Evolutionary conservation across 2,888 invertebrate species (phyloP).

Genomic region (Limnephilus lunatus): DNA sequence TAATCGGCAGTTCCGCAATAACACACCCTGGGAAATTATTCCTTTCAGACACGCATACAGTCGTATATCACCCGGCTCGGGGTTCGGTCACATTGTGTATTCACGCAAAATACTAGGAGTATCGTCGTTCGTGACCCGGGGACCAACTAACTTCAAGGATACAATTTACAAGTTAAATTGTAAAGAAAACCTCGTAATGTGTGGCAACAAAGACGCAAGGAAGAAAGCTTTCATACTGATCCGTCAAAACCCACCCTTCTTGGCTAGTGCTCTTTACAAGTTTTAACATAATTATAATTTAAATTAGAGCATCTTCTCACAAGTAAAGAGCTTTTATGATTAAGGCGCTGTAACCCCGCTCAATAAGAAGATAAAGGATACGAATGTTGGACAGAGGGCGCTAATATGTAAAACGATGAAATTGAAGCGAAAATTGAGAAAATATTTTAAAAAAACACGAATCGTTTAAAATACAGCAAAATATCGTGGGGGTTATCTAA

Average conservation of each 20-base stretch:
- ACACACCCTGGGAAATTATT: conserved; percentile 30
- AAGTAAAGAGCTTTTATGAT: neutral
- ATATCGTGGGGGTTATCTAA: too few relatives aligned
- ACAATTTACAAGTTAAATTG: conserved; percentile 38
- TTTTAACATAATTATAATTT: neutral
- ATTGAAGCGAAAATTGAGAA: too few relatives aligned
- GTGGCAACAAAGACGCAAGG: neutral
- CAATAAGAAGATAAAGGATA: too few relatives aligned
- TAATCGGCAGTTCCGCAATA: conserved; percentile 13
- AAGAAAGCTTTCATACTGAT: neutral
- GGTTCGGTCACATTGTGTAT: conserved; percentile 53
- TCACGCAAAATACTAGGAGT: conserved; percentile 56
- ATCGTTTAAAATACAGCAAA: too few relatives aligned
- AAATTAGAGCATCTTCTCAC: neutral
- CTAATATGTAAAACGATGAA: too few relatives aligned
- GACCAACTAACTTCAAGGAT: conserved; percentile 40
- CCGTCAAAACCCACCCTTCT: neutral
- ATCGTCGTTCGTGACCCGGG: conserved; percentile 56
- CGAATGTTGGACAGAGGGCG: too few relatives aligned
- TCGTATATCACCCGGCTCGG: conserved; percentile 29
- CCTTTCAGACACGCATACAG: conserved; percentile 26
- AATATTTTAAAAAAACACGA: too few relatives aligned
- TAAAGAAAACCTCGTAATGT: conserved; percentile 13
- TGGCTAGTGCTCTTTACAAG: neutral
- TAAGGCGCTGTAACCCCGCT: too few relatives aligned